Base-by-base conservation (phyloP, 2,888 invertebrate species). In the Oxycera nigricornis region DNA sequence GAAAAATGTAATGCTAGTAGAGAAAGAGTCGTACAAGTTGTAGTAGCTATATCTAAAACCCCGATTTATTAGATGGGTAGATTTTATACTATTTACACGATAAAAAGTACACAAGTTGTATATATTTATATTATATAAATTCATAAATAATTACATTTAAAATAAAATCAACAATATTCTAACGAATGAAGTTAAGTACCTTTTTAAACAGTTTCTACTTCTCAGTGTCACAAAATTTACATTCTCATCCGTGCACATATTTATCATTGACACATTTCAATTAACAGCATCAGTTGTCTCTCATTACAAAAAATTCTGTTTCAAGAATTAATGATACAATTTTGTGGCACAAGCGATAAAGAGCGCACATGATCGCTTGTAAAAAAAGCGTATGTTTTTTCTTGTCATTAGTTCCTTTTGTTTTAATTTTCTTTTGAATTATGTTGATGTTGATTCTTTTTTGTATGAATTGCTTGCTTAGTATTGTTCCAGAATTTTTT, bases 61-160 rank as follows among this genome's bases (percentile, higher is more conserved):
- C 39, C 62, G 39, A 20, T 35, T 62, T 62, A 62, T 62, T 39
- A 62, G 39, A 35, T 22, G 55, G 24, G 62, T 35, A 35, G 30
- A 28, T 59, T 59, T n/a, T 59, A 59, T 62, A 39, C 39, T 35
- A 17, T 62, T 31, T 62, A 55, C 22, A 62, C 7, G 20, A 35
- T 62, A 62, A 62, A 39, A 62, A 39, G 39, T 35, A 31, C 31
- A 31, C 31, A n/a, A 62, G 62, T 62, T 62, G 39, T 62, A 62
- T 31, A 62, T 35, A 35, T 62, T 62, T 62, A 62, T 62, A 62
- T 62, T 35, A 62, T 62, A 62, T 62, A 55, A 7, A 62, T 26
- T 35, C 59, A 59, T 20, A 35, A 31, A 39, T 62, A 62, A 35
- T 35, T 62, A 62, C 62, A 62, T 39, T 62, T 62, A 30, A 31